These are phyloP conservation scores for Pheosia tremula DNA, from an alignment of 2,888 invertebrate genomes.

Conservation along the genomic window DNA sequence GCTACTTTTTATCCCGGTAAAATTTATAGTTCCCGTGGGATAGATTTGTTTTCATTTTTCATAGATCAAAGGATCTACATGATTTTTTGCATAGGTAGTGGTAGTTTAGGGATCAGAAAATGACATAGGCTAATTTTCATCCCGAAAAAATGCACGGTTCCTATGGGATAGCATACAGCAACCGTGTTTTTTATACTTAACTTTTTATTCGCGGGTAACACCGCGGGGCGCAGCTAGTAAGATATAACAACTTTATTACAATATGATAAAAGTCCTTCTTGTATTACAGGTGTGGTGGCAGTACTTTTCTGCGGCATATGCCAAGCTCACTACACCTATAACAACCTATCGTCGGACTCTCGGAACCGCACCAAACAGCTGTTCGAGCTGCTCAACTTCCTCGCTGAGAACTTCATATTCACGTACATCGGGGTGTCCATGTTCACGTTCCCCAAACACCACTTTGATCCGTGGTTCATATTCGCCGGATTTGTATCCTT, in stretches of 20 bases:
- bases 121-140: too few relatives aligned
- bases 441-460: slow-evolving; percentile 98
- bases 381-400: slow-evolving; percentile 96
- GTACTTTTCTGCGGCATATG: slow-evolving; percentile 99
- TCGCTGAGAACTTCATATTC: slow-evolving; percentile 99
- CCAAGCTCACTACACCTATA: slow-evolving; percentile 99
- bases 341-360: slow-evolving; percentile 95
- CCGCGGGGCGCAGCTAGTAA: too few relatives aligned
- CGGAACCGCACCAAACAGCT: slow-evolving; percentile 95
- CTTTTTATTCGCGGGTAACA: too few relatives aligned
- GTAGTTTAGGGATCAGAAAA: too few relatives aligned
- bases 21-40: too few relatives aligned
- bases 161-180: too few relatives aligned
- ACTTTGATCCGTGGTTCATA: slow-evolving; percentile 96
- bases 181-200: too few relatives aligned
- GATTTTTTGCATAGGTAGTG: too few relatives aligned
- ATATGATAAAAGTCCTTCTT: not conserved
- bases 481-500: slow-evolving; percentile 97
- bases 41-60: too few relatives aligned
- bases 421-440: slow-evolving; percentile 99
- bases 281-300: slow-evolving; percentile 92
- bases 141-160: too few relatives aligned
- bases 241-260: not conserved
- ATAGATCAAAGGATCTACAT: too few relatives aligned
- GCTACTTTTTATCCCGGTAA: too few relatives aligned